Conservation (phyloP, 1,140 invertebrate species). For the Conus ventricosus region DNA sequence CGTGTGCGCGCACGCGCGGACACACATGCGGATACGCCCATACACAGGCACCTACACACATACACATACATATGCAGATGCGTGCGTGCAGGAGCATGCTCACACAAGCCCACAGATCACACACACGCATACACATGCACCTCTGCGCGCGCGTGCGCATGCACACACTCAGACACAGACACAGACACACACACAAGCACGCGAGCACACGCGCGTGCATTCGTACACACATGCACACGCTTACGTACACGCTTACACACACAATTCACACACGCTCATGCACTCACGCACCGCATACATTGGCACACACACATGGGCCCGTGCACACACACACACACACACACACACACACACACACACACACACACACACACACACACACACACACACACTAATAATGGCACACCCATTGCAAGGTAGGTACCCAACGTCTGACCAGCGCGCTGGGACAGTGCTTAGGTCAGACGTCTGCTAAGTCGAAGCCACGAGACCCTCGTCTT, state of each 20-base stretch:
- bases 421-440: no score
- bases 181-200: neutral
- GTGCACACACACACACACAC: conserved; percentile 15
- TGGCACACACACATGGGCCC: no score
- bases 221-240: no score
- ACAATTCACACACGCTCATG: neutral
- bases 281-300: conserved; percentile 7
- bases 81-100: no score
- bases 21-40: conserved; percentile 18
- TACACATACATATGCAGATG: neutral
- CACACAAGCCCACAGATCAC: neutral
- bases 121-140: neutral
- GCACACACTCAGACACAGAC: neutral
- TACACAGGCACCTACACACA: conserved; percentile 17
- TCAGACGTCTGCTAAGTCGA: no score
- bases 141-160: neutral
- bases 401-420: no score
- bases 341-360: conserved; percentile 20
- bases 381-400: neutral
- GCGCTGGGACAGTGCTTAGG: no score
- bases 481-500: no score
- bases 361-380: conserved; percentile 22
- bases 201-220: no score
- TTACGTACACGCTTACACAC: neutral
- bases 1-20: no score